Evolutionary conservation across 2,888 invertebrate genomes (phyloP), one percentile per base, ranked within the genome.

Genomic region (Lasioglossum morio): DNA sequence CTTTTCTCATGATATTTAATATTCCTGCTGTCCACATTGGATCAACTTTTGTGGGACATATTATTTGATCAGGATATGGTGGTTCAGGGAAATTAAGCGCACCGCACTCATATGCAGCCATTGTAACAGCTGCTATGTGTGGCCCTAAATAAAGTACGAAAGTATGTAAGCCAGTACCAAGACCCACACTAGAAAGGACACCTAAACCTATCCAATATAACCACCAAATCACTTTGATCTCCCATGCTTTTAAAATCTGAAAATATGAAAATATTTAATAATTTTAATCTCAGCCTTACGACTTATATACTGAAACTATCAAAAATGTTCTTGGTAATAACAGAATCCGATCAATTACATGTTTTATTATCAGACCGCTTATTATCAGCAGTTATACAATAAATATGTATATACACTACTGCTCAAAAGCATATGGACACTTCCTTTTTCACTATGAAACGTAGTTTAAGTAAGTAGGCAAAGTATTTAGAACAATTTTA

Each of bases 61-160:
- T 96, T 93, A 99, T 99, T 98, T 99, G 98, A 94, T 99, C 98
- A 37, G 99, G 99, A 96, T 99, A 99, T 0, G 99, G 99, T 74
- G 99, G 99, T 92, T 98, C 97, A 0, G 99, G 99, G 95, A 99
- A 99, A 95, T 99, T 97, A 57, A 99, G 96, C 40, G 98, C 97
- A 75, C 98, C 98, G 95, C 99, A 99, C 95, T 99, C 99, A 95
- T 99, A 99, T 0, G 99, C 99, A 27, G 99, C 99, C 94, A 99
- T 96, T 4, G 99, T 99, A 70, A 99, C 99, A 82, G 98, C 97
- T 82, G 99, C 99, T 96, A 99, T 99, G 95, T 99, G 99, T 48
- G 99, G 99, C n/a, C 99, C 99, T 94, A 99, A 96, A 95, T 99
- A 99, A 86, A 99, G 96, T 77, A 99, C 96, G 96, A 99, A 99